Conservation (phyloP, 2,888 invertebrate genomes). For the Volucella inanis region DNA sequence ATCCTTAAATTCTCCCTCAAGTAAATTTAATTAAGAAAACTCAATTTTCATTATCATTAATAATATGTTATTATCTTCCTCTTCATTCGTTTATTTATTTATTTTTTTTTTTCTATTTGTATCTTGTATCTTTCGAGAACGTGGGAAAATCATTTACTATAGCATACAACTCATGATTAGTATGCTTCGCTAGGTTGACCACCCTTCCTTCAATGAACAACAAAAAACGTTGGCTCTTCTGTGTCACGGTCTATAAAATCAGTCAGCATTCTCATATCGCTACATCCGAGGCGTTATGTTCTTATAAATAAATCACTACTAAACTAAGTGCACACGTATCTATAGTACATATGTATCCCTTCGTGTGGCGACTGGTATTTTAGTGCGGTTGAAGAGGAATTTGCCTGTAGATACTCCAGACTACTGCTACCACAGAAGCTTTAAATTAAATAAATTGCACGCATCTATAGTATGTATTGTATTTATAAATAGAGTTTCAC, state of each 20-base stretch:
- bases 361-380: conserved; percentile 17
- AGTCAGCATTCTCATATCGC: conserved; percentile 48
- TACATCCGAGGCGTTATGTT: conserved; percentile 47
- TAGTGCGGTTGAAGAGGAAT: conserved; percentile 22
- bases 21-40: conserved; percentile 15
- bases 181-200: conserved; percentile 28
- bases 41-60: conserved; percentile 24
- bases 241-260: conserved; percentile 71
- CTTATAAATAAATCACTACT: conserved; percentile 70
- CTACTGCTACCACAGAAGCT: conserved; percentile 27
- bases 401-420: conserved; percentile 54
- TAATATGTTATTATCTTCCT: conserved; percentile 35
- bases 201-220: conserved; percentile 38
- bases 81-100: background rate
- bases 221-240: conserved; percentile 29
- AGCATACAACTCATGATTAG: background rate
- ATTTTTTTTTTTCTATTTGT: too few species aligned
- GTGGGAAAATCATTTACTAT: conserved; percentile 42
- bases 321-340: conserved; percentile 9
- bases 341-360: conserved; percentile 2
- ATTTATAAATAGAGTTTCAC: conserved; percentile 62
- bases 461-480: background rate
- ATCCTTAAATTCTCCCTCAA: too few species aligned
- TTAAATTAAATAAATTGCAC: conserved; percentile 55
- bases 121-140: conserved; percentile 44